Base-by-base conservation (phyloP, 2,113 vertebrate genomes). In the Spermophilus dauricus region DNA sequence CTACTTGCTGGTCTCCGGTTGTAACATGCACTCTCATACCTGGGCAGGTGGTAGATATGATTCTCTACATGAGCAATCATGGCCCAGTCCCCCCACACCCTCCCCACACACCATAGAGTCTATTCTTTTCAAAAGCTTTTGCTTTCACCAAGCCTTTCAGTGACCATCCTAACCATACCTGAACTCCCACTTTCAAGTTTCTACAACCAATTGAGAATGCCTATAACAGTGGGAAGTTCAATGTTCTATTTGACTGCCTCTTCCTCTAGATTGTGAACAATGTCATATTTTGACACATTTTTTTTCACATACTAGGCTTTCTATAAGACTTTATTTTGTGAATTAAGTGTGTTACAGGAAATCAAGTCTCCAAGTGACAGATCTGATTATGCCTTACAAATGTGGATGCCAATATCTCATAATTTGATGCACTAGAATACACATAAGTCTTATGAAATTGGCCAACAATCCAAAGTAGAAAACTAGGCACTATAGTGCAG, bases 381-480 rank as follows among this genome's bases (percentile, higher is more conserved):
- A 16, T 69, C 17, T 87, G n/a, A 86, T 69, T 45, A 91, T 91
- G 37, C 86, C 42, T 92, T 73, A n/a, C 3, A 95, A 75, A 93
- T 65, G 13, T 76, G 88, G 30, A 34, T 85, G 16, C 26, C 30
- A 83, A 30, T 93, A 45, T 90, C 72, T 93, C 56, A 58, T 61
- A 67, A 67, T 65, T 22, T 53, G 20, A 4, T 80, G 14, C 63
- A 39, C 30, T 61, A 85, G 17, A 22, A 75, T 85, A 70, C 13
- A 28, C 22, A 69, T 93, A 61, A 89, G 61, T 73, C 73, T 37
- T 93, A 80, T 16, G 16, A 77, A 67, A 91, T 34, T 77, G 61
- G 32, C 13, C 76, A 72, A 37, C 53, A 94, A 58, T 8, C 8
- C 20, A 81, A 30, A 84, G 61, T 63, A 63, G 61, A 63, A 61